Percentiles rank a stretch among this genome's conserved stretches.
Evolutionary conservation across 2,797 vertebrate species (phyloP).

Genomic region (Cirrhinus molitorella): DNA sequence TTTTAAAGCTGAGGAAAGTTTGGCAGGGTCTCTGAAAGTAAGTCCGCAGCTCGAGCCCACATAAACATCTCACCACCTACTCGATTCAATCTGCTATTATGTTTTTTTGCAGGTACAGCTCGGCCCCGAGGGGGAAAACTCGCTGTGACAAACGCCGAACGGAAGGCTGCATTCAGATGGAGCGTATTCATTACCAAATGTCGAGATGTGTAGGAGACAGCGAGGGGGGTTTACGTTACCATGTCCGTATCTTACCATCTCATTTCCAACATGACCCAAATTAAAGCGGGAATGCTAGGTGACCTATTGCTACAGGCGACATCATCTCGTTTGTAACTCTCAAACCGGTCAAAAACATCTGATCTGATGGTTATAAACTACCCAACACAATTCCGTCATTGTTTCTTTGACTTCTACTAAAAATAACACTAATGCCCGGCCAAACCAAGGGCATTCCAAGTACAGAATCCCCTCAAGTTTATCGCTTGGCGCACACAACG

Average conservation of each 20-base stretch:
- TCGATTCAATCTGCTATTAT: constrained; percentile 71
- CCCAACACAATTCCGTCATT: neutral
- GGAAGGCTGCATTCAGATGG: constrained; percentile 66
- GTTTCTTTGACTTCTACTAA: constrained; percentile 19
- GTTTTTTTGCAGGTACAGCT: constrained; percentile 67
- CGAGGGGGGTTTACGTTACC: constrained; percentile 57
- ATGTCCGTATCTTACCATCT: constrained; percentile 57
- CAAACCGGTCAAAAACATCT: constrained; percentile 31
- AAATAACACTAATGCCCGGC: constrained; percentile 1
- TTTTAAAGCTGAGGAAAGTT: constrained; percentile 59
- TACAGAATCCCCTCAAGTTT: constrained; percentile 37
- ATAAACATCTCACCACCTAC: constrained; percentile 67
- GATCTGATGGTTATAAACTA: constrained; percentile 22
- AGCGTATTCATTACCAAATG: constrained; percentile 65
- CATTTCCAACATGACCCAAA: constrained; percentile 59
- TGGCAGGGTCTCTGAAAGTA: constrained; percentile 62
- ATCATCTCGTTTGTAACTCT: constrained; percentile 29
- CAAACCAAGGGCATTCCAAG: constrained; percentile 19
- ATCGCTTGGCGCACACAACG: constrained; percentile 38
- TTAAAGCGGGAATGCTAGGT: constrained; percentile 67
- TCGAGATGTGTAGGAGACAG: constrained; percentile 64
- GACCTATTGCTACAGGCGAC: constrained; percentile 62
- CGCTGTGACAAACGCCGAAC: constrained; percentile 71
- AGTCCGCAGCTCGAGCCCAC: constrained; percentile 33
- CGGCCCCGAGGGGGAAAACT: constrained; percentile 67